Percentiles rank a stretch among this genome's conserved stretches.
Conservation (phyloP, 2,113 vertebrate genomes). For the Gasterosteus aculeatus region DNA sequence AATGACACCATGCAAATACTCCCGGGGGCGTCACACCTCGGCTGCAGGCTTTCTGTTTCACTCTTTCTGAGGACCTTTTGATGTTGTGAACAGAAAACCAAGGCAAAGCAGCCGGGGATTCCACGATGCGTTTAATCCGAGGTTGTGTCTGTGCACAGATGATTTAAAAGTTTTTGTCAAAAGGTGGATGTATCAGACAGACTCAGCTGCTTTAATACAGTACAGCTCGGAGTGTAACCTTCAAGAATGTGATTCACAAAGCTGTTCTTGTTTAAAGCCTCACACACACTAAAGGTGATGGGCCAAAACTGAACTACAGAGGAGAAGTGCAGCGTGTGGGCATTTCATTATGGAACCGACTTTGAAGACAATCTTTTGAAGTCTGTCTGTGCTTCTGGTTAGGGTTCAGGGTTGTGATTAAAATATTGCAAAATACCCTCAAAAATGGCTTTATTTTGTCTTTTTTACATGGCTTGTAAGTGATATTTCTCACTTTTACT, state of each 20-base stretch:
- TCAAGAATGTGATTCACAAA: conserved; percentile 62
- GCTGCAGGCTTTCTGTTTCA: conserved; percentile 55
- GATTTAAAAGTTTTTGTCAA: background rate
- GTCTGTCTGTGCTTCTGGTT: conserved; percentile 61
- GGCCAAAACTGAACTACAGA: conserved; percentile 55
- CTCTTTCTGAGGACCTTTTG: conserved; percentile 53
- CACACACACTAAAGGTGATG: conserved; percentile 55
- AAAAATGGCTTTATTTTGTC: background rate
- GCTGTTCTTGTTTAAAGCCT: conserved; percentile 56
- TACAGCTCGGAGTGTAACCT: conserved; percentile 2
- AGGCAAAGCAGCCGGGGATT: too few species aligned
- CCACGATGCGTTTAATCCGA: background rate
- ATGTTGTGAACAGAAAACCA: conserved; percentile 40
- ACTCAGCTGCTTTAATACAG: background rate
- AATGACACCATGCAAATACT: conserved; percentile 55
- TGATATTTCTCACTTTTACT: conserved; percentile 57
- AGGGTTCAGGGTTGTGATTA: background rate
- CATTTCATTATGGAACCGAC: conserved; percentile 67
- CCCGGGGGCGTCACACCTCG: conserved; percentile 66
- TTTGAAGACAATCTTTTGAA: conserved; percentile 77
- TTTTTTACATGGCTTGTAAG: conserved; percentile 22
- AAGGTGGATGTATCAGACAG: background rate
- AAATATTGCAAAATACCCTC: background rate
- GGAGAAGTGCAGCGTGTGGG: conserved; percentile 64
- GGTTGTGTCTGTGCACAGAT: background rate